These are phyloP conservation scores for Xestia c-nigrum DNA, from an alignment of 2,888 invertebrate genomes.

Conservation along the genomic window DNA sequence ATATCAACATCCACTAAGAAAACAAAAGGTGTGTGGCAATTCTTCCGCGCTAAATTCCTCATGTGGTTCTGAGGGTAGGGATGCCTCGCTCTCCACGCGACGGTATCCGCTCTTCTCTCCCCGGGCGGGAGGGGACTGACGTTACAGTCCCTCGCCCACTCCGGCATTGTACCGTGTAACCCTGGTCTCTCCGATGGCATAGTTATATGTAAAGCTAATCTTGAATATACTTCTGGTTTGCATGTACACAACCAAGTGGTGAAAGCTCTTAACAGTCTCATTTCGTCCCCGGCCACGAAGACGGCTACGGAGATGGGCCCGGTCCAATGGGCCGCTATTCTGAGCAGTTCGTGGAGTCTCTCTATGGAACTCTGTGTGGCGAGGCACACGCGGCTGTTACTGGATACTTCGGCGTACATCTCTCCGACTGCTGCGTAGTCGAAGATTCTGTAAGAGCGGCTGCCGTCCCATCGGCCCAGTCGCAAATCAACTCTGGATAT, in stretches of 20 bases:
- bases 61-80: conserved; percentile 97
- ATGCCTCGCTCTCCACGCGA: conserved; percentile 93
- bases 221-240: conserved; percentile 93
- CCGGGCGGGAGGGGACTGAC: conserved; percentile 92
- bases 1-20: conserved; percentile 97
- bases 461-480: conserved; percentile 94
- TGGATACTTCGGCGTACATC: conserved; percentile 91
- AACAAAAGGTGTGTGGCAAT: conserved; percentile 95
- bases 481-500: conserved; percentile 91
- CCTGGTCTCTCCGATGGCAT: conserved; percentile 91
- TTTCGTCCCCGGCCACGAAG: conserved; percentile 95
- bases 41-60: conserved; percentile 96
- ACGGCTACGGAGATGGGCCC: conserved; percentile 96
- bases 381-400: conserved; percentile 92
- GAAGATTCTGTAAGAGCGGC: conserved; percentile 92
- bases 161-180: conserved; percentile 92
- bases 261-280: conserved; percentile 93
- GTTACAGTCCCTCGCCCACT: conserved; percentile 91
- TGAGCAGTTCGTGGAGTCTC: conserved; percentile 94
- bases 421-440: conserved; percentile 94
- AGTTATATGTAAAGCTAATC: conserved; percentile 94
- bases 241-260: conserved; percentile 94
- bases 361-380: conserved; percentile 97
- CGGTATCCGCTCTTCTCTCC: conserved; percentile 91
- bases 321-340: conserved; percentile 95